phyloP scores from a whole-genome alignment of 2,888 invertebrate species.

The Trissolcus brochymenae region DNA sequence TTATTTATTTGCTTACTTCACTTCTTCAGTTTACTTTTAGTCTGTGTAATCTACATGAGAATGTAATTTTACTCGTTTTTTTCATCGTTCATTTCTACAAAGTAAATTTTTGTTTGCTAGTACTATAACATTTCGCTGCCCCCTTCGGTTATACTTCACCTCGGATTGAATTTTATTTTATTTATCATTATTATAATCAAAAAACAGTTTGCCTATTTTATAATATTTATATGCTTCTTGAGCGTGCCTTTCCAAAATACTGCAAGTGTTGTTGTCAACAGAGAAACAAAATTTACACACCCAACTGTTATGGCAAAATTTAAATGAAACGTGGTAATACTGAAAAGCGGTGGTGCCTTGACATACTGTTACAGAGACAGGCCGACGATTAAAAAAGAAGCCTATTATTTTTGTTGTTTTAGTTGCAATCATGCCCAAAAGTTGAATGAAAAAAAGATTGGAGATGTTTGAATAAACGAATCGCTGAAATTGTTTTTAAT shows the following conservation, averaged over 20 bases:
- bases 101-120: conserved; percentile 33
- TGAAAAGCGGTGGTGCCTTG: no score
- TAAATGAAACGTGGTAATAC: not conserved
- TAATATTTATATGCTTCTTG: conserved; percentile 37
- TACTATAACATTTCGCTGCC: conserved; percentile 32
- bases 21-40: conserved; percentile 50
- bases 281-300: no score
- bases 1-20: conserved; percentile 32
- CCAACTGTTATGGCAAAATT: not conserved
- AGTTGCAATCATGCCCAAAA: no score
- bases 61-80: conserved; percentile 43
- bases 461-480: no score
- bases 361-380: no score
- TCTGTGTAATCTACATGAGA: conserved; percentile 55
- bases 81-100: conserved; percentile 39
- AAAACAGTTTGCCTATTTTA: conserved; percentile 59
- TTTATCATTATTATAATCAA: conserved; percentile 59
- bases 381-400: no score
- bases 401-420: no score
- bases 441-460: no score
- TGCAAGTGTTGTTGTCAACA: not conserved
- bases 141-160: conserved; percentile 37
- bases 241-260: conserved; percentile 17
- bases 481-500: no score
- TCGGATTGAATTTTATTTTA: conserved; percentile 43